Evolutionary conservation across 1,140 invertebrate species (phyloP).

Genomic region (Achroia grisella): DNA sequence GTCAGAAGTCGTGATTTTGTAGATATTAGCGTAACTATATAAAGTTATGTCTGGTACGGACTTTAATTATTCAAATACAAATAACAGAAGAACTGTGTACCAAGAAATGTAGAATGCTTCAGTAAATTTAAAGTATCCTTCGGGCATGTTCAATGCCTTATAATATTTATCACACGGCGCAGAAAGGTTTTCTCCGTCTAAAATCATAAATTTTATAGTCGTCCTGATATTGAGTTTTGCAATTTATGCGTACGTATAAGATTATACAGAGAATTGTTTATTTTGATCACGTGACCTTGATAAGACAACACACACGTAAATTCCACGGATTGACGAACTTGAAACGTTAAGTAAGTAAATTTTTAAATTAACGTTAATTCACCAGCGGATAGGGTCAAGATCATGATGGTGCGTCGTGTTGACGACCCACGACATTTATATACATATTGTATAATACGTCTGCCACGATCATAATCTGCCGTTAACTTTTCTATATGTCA

Average conservation of each 20-base stretch:
- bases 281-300: slow-evolving; percentile 21
- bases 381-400: background rate
- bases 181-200: slow-evolving; percentile 33
- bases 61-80: slow-evolving; percentile 3
- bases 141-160: slow-evolving; percentile 22
- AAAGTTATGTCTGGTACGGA: too few relatives aligned
- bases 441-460: too few relatives aligned
- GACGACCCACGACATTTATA: background rate
- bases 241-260: slow-evolving; percentile 34
- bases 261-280: slow-evolving; percentile 24
- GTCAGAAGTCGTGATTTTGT: too few relatives aligned
- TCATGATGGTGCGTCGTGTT: background rate
- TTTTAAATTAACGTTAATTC: too few relatives aligned
- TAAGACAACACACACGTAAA: slow-evolving; percentile 7
- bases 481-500: background rate
- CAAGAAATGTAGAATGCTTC: slow-evolving; percentile 29
- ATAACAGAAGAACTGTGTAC: slow-evolving; percentile 15
- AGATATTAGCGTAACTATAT: too few relatives aligned
- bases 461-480: too few relatives aligned
- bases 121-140: slow-evolving; percentile 38
- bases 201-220: slow-evolving; percentile 45
- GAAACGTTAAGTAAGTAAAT: too few relatives aligned
- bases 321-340: too few relatives aligned
- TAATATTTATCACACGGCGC: slow-evolving; percentile 38
- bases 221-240: slow-evolving; percentile 45